phyloP scores from a whole-genome alignment of 1,140 invertebrate genomes.

The Euschistus heros region DNA sequence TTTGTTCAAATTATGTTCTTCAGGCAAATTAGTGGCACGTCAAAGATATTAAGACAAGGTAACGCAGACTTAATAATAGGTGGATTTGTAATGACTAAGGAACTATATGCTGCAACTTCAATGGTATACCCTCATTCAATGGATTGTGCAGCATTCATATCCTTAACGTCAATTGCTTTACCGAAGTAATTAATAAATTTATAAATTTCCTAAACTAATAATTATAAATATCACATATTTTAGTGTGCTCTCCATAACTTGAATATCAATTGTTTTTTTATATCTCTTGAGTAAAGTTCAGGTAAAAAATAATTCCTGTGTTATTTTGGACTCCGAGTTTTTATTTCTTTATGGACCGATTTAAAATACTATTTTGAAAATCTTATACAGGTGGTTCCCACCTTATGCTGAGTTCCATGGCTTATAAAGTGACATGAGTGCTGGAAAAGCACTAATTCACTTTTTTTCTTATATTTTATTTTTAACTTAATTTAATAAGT shows the following conservation, averaged over 20 bases:
- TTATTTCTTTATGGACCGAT: not conserved
- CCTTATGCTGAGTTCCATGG: too few species aligned
- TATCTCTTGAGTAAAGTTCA: not conserved
- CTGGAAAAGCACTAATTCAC: too few species aligned
- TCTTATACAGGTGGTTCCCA: too few species aligned
- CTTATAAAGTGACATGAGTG: too few species aligned
- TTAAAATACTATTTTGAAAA: not conserved
- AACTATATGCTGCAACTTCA: too few species aligned
- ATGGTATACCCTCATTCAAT: constrained; percentile 42
- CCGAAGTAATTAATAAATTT: constrained; percentile 46
- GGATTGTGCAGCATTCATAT: constrained; percentile 64
- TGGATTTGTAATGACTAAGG: too few species aligned
- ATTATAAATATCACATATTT: not conserved
- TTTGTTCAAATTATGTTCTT: constrained; percentile 48
- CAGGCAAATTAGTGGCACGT: constrained; percentile 52
- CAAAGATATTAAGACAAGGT: constrained; percentile 39
- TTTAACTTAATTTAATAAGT: too few species aligned
- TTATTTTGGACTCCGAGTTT: not conserved
- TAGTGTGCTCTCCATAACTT: not conserved
- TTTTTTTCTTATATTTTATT: too few species aligned
- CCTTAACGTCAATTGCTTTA: constrained; percentile 57
- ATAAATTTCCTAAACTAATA: not conserved
- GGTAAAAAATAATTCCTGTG: not conserved
- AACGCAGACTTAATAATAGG: constrained; percentile 38
- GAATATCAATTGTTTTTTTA: not conserved